Evolutionary conservation across 2,888 invertebrate species (phyloP), one percentile per base, ranked within the genome.

Genomic region (Chromoteleia sp.): DNA sequence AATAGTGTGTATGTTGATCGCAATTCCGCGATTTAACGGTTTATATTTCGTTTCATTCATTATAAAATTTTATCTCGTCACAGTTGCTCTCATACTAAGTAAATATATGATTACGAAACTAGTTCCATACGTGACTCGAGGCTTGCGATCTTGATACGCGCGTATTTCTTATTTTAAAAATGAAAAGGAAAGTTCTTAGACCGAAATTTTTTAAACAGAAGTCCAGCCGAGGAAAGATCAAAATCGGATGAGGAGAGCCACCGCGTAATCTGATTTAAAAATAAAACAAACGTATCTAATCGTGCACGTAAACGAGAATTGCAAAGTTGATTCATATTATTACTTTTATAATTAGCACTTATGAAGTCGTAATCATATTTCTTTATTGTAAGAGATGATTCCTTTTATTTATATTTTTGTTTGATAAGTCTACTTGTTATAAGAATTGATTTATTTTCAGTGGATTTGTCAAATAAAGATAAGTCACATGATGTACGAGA

Each of bases 21-120:
- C 58, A 21, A 58, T 58, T 67, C 25, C 39, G 50, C 58, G 58
- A 58, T 67, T 67, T 68, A 74, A 68, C 74, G 68, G 68, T 68
- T 54, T 43, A 41, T 48, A 61, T 68, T 43, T 80, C 65, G 41
- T 80, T 74, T 56, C 67, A 80, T 80, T 80, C 74, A 74, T 74
- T 74, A 74, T 68, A 39, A 58, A 80, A 73, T 61, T 74, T 78
- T 80, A 80, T 74, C 79, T 74, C 73, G 73, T 61, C 68, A 68
- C 68, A 68, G 68, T 56, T 48, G 59, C 68, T 79, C 67, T 67
- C 52, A 45, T 67, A 73, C 41, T 50, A 78, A 71, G 50, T 67
- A 67, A 59, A 58, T 73, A 50, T 59, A 59, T 67, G 58, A 67
- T 61, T 74, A 59, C 36, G 68, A 79, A 73, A 79, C 79, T 61